Conservation (phyloP, 2,113 vertebrate genomes). For the Melozone crissalis region DNA sequence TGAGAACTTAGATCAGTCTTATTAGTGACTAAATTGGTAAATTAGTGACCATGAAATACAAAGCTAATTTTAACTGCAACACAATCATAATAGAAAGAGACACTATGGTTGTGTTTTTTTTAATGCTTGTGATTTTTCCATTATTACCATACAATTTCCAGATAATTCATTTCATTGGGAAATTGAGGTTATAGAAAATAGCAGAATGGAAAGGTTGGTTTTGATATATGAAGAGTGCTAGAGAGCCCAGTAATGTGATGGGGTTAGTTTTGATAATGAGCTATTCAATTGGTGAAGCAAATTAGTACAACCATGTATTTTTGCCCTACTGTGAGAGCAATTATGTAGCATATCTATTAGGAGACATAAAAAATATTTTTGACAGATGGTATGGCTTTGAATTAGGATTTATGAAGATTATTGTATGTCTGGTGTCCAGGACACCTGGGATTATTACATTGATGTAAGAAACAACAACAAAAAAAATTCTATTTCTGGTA, state of each 20-base stretch:
- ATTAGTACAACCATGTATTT: background rate
- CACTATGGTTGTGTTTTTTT: background rate
- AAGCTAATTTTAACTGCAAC: constrained; percentile 26
- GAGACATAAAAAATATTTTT: constrained; percentile 64
- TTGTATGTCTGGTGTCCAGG: constrained; percentile 57
- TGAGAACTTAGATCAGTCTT: background rate
- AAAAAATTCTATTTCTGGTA: constrained; percentile 22
- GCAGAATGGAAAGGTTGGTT: background rate
- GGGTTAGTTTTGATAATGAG: constrained; percentile 29
- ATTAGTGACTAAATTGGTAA: background rate
- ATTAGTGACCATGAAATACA: constrained; percentile 9
- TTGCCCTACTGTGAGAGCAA: constrained; percentile 40
- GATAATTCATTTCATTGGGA: constrained; percentile 16
- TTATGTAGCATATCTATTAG: constrained; percentile 46
- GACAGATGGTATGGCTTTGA: constrained; percentile 73
- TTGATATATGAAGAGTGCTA: background rate
- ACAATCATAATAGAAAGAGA: background rate
- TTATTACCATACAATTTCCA: background rate
- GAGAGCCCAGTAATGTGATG: background rate
- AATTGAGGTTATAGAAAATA: background rate
- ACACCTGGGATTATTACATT: constrained; percentile 63
- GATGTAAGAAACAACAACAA: constrained; percentile 54
- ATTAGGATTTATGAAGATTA: constrained; percentile 76
- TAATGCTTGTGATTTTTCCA: background rate
- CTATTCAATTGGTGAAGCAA: constrained; percentile 30